Conservation (phyloP, 2,113 vertebrate genomes). For the Romanogobio albipinnatus region DNA sequence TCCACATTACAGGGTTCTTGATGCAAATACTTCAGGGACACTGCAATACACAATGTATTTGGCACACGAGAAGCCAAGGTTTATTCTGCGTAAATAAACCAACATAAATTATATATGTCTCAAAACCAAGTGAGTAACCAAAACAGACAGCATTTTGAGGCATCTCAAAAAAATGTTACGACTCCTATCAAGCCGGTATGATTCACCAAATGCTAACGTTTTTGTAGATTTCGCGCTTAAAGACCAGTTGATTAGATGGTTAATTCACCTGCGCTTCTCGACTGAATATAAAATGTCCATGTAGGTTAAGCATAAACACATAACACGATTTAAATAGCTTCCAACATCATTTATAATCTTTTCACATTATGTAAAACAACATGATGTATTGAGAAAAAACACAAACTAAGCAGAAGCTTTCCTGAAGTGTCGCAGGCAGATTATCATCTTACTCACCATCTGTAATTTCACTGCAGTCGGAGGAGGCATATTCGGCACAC, state of each 20-base stretch:
- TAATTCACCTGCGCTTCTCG: background rate
- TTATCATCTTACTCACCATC: conserved; percentile 71
- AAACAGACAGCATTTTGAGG: background rate
- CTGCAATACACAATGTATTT: background rate
- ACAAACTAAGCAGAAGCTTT: background rate
- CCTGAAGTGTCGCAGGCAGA: background rate
- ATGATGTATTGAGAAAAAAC: background rate
- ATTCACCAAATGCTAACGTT: background rate
- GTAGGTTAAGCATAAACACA: background rate
- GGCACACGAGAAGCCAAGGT: background rate
- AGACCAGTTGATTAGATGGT: background rate
- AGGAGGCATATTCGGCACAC: conserved; percentile 68
- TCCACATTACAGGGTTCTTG: background rate
- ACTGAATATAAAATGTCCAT: background rate
- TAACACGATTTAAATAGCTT: background rate
- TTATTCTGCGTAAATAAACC: background rate
- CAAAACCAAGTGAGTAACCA: background rate
- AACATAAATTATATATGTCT: background rate
- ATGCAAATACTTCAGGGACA: background rate
- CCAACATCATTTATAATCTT: background rate
- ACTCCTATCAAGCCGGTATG: background rate
- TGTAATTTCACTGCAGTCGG: conserved; percentile 77
- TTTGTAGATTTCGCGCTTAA: background rate
- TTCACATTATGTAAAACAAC: background rate
- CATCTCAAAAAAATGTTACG: background rate